A percentile compares a stretch with the other conserved stretches of the same genome.
Evolutionary conservation across 2,888 invertebrate genomes (phyloP).

Genomic region (Coleophora flavipennella): DNA sequence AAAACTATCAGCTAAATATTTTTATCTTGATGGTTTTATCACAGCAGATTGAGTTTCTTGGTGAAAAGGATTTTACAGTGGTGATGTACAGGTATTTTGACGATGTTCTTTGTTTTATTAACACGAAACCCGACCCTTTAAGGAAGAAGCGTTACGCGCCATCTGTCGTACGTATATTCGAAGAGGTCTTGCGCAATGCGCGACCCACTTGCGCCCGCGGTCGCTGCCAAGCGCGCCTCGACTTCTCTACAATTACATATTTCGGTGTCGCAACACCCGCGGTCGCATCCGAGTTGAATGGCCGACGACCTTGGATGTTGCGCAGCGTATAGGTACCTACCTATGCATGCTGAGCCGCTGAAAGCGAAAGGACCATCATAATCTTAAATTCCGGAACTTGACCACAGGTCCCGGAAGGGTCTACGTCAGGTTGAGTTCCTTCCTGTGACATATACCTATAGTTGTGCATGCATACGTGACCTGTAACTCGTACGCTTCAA

Average conservation of each 20-base stretch:
- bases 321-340: conserved; percentile 45
- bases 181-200: conserved; percentile 55
- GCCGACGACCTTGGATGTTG: conserved; percentile 68
- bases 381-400: conserved; percentile 38
- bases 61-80: too few relatives aligned
- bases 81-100: too few relatives aligned
- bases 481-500: conserved; percentile 24
- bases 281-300: conserved; percentile 73
- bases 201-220: conserved; percentile 62
- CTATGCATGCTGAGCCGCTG: too few relatives aligned
- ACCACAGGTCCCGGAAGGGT: conserved; percentile 23
- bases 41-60: too few relatives aligned
- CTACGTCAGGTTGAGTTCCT: too few relatives aligned
- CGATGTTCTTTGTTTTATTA: background rate
- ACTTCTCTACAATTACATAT: conserved; percentile 71
- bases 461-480: conserved; percentile 46
- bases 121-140: conserved; percentile 33
- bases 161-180: conserved; percentile 54
- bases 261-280: conserved; percentile 64
- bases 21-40: too few relatives aligned
- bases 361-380: conserved; percentile 62
- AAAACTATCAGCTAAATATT: too few relatives aligned
- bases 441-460: conserved; percentile 4
- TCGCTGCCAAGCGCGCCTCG: conserved; percentile 67
- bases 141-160: conserved; percentile 60